Conservation (phyloP, 2,113 vertebrate genomes). For the Nematolebias whitei region DNA sequence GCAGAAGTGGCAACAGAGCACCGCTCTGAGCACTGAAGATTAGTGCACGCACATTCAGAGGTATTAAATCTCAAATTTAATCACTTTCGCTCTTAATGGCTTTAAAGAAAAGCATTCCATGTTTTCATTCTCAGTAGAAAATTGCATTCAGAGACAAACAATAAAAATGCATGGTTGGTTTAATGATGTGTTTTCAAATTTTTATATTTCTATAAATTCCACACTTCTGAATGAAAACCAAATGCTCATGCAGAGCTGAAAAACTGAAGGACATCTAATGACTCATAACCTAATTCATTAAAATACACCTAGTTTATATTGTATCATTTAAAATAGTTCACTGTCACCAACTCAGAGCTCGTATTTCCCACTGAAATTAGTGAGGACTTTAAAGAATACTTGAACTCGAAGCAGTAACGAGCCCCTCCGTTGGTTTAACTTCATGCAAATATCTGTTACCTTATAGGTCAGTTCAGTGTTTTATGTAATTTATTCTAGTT, state of each 20-base stretch:
- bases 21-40: not conserved
- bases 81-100: not conserved
- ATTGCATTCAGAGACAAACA: not conserved
- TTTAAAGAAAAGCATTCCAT: conserved; percentile 1
- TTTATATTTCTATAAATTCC: conserved; percentile 14
- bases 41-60: not conserved
- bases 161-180: not conserved
- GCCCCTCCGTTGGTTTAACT: not conserved
- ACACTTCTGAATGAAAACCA: conserved; percentile 1
- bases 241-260: not conserved
- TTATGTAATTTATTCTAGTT: not conserved
- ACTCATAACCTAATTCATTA: conserved; percentile 16
- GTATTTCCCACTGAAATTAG: not conserved
- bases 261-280: conserved; percentile 7
- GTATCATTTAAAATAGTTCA: not conserved
- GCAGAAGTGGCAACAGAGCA: not conserved
- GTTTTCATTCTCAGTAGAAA: not conserved
- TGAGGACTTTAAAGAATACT: not conserved
- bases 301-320: conserved; percentile 1
- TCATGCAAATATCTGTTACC: not conserved
- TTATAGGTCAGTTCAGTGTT: not conserved
- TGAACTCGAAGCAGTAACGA: not conserved
- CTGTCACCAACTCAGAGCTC: not conserved
- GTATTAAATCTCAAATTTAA: conserved; percentile 8
- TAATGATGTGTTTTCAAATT: conserved; percentile 14